Base-by-base conservation (phyloP, 2,888 invertebrate species). In the Sinohyriopsis cumingii region DNA sequence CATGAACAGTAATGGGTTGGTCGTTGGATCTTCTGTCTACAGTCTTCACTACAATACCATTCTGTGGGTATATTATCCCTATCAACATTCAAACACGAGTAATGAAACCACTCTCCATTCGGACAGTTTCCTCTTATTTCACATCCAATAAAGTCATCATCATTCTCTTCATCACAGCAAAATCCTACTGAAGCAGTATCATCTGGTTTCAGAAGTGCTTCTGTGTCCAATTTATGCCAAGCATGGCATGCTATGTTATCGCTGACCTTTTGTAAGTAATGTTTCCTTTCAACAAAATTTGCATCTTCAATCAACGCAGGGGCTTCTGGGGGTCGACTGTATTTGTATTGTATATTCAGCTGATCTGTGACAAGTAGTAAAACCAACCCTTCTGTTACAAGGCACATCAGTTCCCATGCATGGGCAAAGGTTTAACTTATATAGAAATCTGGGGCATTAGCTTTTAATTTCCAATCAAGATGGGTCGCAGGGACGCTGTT, bases 371-470 rank as follows among this genome's bases (percentile, higher is more conserved):
- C 55, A 3, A 74, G 24, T 7, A 75, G 24, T 33, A 59, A 64
- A 19, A 71, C 59, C 28, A 65, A 70, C 33, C 67, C 59, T 59
- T 77, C 72, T 15, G 65, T 66, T 12, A 55, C 55, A 24, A 70
- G 54, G 53, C 69, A 67, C 69, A 78, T 73, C 6, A 78, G 54
- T 62, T 76, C 76, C 72, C 73, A 76, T 0, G 75, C 74, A 72
- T 79, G 69, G 19, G 69, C 69, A 66, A 76, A 78, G 25, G 69
- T 72, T 59, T 76, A 73, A 7, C 60, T 55, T 15, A 75, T 65
- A 59, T 76, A 72, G 9, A n/a, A n/a, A n/a, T n/a, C n/a, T n/a
- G n/a, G n/a, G n/a, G n/a, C n/a, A n/a, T n/a, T n/a, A n/a, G n/a
- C n/a, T n/a, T n/a, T n/a, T n/a, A n/a, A n/a, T 67, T 22, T 24